Conservation (phyloP, 2,888 invertebrate species). For the Chloroclysta siterata region DNA sequence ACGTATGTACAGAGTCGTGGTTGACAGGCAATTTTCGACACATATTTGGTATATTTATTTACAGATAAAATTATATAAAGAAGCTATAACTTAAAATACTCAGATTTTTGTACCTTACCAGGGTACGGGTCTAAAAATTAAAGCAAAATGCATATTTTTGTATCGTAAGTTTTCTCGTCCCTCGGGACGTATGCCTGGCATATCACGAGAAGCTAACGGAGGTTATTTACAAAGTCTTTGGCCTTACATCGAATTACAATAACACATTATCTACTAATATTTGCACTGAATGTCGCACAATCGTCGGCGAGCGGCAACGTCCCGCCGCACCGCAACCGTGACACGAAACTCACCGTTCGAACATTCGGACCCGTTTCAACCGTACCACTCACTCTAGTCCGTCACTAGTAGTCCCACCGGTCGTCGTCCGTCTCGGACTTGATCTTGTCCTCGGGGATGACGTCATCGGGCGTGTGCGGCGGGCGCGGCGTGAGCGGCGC, state of each 20-base stretch:
- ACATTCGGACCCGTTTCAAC: constrained; percentile 55
- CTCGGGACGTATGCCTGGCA: constrained; percentile 54
- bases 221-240: constrained; percentile 82
- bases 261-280: constrained; percentile 57
- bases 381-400: constrained; percentile 44
- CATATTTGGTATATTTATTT: constrained; percentile 84
- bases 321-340: constrained; percentile 36
- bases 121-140: constrained; percentile 75
- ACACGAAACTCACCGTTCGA: constrained; percentile 38
- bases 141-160: constrained; percentile 83
- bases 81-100: constrained; percentile 75
- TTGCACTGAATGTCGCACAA: constrained; percentile 60
- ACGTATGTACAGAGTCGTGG: constrained; percentile 71
- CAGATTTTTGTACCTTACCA: constrained; percentile 77
- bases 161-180: constrained; percentile 72
- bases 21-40: constrained; percentile 64
- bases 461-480: constrained; percentile 60
- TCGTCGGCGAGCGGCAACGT: constrained; percentile 34
- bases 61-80: constrained; percentile 69
- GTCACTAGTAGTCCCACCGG: constrained; percentile 85
- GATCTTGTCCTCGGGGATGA: constrained; percentile 79
- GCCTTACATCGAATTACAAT: constrained; percentile 76
- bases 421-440: constrained; percentile 86
- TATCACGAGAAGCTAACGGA: constrained; percentile 56
- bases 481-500: constrained; percentile 52